Percentiles rank a stretch among this genome's conserved stretches.
These are phyloP conservation scores for Hirtodrosophila duncani DNA, from an alignment of 2,888 invertebrate genomes.

Conservation along the genomic window DNA sequence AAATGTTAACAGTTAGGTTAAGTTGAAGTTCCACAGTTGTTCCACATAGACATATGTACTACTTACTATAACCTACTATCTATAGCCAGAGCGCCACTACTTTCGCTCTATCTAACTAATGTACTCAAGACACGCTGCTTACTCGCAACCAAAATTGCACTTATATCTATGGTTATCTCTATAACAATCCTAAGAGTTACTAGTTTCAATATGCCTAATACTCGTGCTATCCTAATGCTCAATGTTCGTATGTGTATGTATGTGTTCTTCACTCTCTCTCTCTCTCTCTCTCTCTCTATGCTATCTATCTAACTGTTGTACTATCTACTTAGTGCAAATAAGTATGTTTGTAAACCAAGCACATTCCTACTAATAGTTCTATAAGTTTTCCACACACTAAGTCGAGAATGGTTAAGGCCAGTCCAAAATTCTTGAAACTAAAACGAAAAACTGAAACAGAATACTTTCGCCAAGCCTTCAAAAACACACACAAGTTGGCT, in stretches of 20 bases:
- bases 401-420: too few relatives aligned
- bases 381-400: constrained; percentile 24
- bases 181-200: background rate
- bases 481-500: constrained; percentile 12
- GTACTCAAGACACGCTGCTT: too few relatives aligned
- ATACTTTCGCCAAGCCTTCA: constrained; percentile 7
- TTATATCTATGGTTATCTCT: too few relatives aligned
- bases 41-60: constrained; percentile 7
- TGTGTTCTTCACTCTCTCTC: constrained; percentile 39
- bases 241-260: constrained; percentile 55
- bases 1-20: constrained; percentile 45
- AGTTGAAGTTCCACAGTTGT: constrained; percentile 21
- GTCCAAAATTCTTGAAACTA: too few relatives aligned
- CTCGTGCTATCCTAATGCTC: background rate
- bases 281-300: background rate
- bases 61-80: too few relatives aligned
- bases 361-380: constrained; percentile 32
- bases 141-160: too few relatives aligned
- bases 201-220: background rate
- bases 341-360: constrained; percentile 19
- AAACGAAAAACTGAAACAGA: constrained; percentile 20
- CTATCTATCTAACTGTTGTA: constrained; percentile 19
- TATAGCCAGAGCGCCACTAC: constrained; percentile 10
- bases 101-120: too few relatives aligned
- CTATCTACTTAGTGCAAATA: constrained; percentile 28